Evolutionary conservation across 2,797 vertebrate genomes (phyloP), one percentile per base, ranked within the genome.

Genomic region (Anas acuta): DNA sequence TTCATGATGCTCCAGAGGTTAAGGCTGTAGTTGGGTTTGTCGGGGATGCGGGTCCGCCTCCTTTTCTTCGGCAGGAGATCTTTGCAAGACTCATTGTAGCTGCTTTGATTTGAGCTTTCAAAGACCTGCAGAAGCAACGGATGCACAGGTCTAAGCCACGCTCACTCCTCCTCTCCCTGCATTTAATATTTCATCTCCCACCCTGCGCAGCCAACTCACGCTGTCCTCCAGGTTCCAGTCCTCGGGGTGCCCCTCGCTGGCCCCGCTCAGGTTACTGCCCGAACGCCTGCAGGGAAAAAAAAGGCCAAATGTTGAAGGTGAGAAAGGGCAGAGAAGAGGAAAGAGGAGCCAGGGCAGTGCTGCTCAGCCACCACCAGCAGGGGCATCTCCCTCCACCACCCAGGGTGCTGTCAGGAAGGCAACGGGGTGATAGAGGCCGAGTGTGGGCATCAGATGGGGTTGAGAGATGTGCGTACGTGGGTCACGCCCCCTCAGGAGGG

Each of bases 151-250:
- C 35, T 14, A 61, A 72, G 58, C 2, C 15, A 7, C 15, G 4
- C 26, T 35, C 8, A 14, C 15, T 47, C 2, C 22, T 61, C 39
- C 43, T 41, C 35, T 67, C 6, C 39, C 22, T 26, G 14, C 8
- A 1, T 14, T 18, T 13, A 37, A 37, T 2, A 77, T 56, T 69
- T 30, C 26, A 77, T 56, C 72, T 30, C 28, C 33, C 2, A 0
- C 61, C 3, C 32, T 16, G 25, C 39, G 56, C 4, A 0, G 21
- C 12, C 79, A n/a, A 97, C 99, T 99, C 96, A 99, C 99, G n/a
- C 98, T 98, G 92, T 99, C 98, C 54, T 99, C 98, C 89, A 98
- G 98, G 97, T 97, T 98, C 99, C 99, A 99, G 94, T 99, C 98
- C 58, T 98, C 98, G 2, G 98, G 91, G 26, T 98, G 98, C 91